Evolutionary conservation across 1,140 invertebrate genomes (phyloP), one percentile per base, ranked within the genome.

Genomic region (Samia ricini): DNA sequence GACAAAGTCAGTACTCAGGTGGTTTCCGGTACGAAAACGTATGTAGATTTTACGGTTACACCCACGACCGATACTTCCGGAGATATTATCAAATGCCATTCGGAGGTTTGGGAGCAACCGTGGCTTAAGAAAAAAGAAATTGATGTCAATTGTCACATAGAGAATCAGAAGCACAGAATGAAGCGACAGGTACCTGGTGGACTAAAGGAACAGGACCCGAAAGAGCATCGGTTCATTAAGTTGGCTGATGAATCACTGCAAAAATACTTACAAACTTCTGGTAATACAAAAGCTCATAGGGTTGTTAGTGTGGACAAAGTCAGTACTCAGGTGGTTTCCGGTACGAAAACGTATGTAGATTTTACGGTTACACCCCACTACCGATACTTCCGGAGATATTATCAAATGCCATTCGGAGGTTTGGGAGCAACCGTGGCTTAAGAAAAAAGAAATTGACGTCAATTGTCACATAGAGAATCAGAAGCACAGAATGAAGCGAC

Each of bases 351-450:
- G 7, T 56, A 18, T 33, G 64, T 83, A 18, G 56, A 77, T 56
- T 82, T 79, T 56, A 55, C 26, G 19, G 64, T 71, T 48, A 15
- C 48, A 2, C 64, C 68, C 19, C 4, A 21, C 52, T 29, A 42
- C 59, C 2, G 56, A 54, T n/a, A 58, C 10, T 29, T 26, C 52
- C 2, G 29, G 33, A 58, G 48, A 72, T 62, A 12, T 69, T 23
- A 66, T 83, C 49, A 59, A 74, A 0, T 94, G 93, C 68, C 20
- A 84, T 5, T 77, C 93, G 18, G 75, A 77, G 6, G 77, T 93
- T n/a, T 93, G 91, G 92, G 92, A 93, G 36, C 79, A 87, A 67
- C 88, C 92, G 2, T 94, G 93, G 94, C 49, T 77, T 0, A 74
- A 74, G 2, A 62, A 65, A 18, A 63, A 61, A 50, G 60, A 70